Evolutionary conservation across 2,888 invertebrate species (phyloP).

Genomic region (Crioceris asparagi): DNA sequence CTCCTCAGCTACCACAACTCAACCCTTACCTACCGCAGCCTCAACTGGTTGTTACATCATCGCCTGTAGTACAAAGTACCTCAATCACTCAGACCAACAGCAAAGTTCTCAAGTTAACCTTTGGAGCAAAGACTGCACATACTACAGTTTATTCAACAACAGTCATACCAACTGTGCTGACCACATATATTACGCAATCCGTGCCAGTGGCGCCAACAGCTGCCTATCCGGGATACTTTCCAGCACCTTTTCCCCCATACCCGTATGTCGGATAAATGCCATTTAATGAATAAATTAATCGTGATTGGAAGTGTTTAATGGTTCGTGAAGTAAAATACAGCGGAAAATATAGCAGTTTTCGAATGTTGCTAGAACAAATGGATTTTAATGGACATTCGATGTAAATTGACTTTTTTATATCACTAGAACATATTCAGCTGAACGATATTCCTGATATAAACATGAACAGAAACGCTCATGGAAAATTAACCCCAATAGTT

Average conservation of each 20-base stretch:
- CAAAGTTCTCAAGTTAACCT: conserved; percentile 73
- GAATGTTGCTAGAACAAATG: too few species aligned
- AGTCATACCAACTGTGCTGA: conserved; percentile 70
- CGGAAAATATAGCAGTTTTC: too few species aligned
- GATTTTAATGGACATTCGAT: too few species aligned
- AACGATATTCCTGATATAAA: too few species aligned
- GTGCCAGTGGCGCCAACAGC: conserved; percentile 58
- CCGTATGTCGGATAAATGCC: conserved; percentile 55
- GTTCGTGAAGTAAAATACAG: too few species aligned
- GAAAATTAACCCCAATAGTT: too few species aligned
- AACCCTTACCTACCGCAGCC: conserved; percentile 44
- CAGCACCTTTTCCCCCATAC: conserved; percentile 59
- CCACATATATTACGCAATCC: conserved; percentile 74
- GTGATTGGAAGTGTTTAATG: too few species aligned
- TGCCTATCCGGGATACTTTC: conserved; percentile 68
- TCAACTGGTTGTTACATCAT: conserved; percentile 66
- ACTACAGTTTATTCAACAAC: conserved; percentile 77
- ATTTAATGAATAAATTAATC: not conserved
- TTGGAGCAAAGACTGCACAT: conserved; percentile 82
- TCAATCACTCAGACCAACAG: conserved; percentile 70
- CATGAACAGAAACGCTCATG: too few species aligned
- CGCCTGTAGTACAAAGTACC: conserved; percentile 71
- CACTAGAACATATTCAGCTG: too few species aligned
- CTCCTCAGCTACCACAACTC: conserved; percentile 44
- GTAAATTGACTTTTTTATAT: too few species aligned